Percentiles rank a stretch among this genome's conserved stretches.
Evolutionary conservation across 2,113 vertebrate species (phyloP).

Genomic region (Okapia johnstoni): DNA sequence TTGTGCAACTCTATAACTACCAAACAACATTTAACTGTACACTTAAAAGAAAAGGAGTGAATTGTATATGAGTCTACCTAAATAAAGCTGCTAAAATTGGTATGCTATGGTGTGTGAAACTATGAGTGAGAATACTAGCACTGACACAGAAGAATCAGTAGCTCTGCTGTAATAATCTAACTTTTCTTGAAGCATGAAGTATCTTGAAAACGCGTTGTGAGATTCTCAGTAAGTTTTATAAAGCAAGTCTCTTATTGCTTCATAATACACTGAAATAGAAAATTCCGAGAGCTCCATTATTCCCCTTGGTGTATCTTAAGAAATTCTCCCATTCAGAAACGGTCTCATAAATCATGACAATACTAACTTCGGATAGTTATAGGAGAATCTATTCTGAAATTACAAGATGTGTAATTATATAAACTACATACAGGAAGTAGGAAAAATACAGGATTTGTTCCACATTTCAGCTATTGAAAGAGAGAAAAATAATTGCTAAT

Average conservation of each 20-base stretch:
- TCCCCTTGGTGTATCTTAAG: constrained; percentile 27
- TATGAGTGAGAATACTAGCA: not conserved
- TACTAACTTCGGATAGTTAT: constrained; percentile 38
- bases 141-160: constrained; percentile 24
- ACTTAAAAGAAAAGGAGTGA: not conserved
- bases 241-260: constrained; percentile 36
- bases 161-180: not conserved
- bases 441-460: not conserved
- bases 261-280: constrained; percentile 32
- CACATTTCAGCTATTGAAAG: constrained; percentile 9
- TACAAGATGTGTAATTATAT: constrained; percentile 7
- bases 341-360: constrained; percentile 4
- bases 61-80: not conserved
- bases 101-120: not conserved
- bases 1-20: not conserved
- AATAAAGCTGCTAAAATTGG: not conserved
- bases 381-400: constrained; percentile 37
- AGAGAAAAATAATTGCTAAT: constrained; percentile 46
- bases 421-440: not conserved
- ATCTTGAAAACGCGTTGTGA: constrained; percentile 16
- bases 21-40: not conserved
- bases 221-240: not conserved
- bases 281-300: not conserved
- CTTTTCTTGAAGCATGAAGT: not conserved
- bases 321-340: constrained; percentile 29